Conservation (phyloP, 2,797 vertebrate species). For the Anomalospiza imberbis region DNA sequence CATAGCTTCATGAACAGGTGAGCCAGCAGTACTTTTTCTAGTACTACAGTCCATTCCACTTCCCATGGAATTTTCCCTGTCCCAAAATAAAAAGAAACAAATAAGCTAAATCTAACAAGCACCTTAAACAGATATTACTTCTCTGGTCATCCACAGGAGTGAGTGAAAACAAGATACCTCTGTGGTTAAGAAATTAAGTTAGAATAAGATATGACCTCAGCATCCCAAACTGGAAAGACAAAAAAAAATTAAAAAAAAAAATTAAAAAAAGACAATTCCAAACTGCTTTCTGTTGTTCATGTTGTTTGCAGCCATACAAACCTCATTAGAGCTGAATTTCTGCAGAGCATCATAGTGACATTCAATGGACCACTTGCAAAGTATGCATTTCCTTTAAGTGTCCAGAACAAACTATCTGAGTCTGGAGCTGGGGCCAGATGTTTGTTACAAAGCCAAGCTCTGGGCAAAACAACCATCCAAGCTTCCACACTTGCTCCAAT, state of each 20-base stretch:
- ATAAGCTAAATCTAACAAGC: background rate
- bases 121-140: background rate
- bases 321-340: constrained; percentile 43
- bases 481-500: constrained; percentile 20
- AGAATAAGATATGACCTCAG: background rate
- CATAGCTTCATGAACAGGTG: background rate
- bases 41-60: background rate
- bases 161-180: background rate
- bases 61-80: background rate
- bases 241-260: background rate
- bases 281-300: constrained; percentile 24
- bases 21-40: background rate
- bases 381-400: constrained; percentile 5
- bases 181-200: background rate
- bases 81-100: background rate
- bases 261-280: background rate
- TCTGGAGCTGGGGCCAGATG: background rate
- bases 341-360: constrained; percentile 54
- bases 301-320: constrained; percentile 21
- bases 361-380: constrained; percentile 38
- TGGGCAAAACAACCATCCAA: background rate
- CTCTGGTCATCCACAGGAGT: background rate
- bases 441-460: constrained; percentile 33
- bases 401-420: constrained; percentile 18
- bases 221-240: background rate